Evolutionary conservation across 2,888 invertebrate species (phyloP).

Genomic region (Prosopocoilus inquinatus): DNA sequence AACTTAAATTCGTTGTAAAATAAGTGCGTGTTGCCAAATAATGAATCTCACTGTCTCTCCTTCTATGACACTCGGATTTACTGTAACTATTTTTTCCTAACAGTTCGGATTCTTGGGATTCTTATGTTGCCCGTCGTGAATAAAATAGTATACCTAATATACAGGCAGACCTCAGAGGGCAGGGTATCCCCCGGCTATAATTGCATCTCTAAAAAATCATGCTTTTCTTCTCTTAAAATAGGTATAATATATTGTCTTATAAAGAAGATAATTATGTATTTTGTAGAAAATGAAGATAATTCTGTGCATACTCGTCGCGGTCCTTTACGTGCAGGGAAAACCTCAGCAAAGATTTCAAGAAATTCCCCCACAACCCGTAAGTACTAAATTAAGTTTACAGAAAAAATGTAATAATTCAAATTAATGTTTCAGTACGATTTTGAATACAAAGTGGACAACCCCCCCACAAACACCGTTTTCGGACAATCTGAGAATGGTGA

Average conservation of each 20-base stretch:
- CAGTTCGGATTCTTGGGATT: too few species aligned
- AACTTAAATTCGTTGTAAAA: too few species aligned
- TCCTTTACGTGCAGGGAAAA: conserved; percentile 9
- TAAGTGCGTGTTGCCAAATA: too few species aligned
- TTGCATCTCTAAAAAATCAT: too few species aligned
- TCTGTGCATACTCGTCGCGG: conserved; percentile 4
- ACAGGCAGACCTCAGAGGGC: too few species aligned
- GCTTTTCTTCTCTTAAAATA: not conserved
- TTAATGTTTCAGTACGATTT: conserved; percentile 62
- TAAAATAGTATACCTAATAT: too few species aligned
- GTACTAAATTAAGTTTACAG: conserved; percentile 9
- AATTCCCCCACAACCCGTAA: conserved; percentile 24
- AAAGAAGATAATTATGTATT: not conserved
- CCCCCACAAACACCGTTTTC: conserved; percentile 65
- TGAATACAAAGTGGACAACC: conserved; percentile 72
- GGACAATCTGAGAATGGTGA: conserved; percentile 69
- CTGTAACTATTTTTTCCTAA: too few species aligned
- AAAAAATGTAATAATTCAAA: not conserved
- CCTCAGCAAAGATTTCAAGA: conserved; percentile 15
- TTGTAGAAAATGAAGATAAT: conserved; percentile 12
- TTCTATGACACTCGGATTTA: too few species aligned
- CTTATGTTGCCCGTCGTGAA: too few species aligned
- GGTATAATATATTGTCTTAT: not conserved
- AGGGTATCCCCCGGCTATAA: too few species aligned
- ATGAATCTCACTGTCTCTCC: too few species aligned